Evolutionary conservation across 2,888 invertebrate genomes (phyloP).

Genomic region (Callosobruchus maculatus): DNA sequence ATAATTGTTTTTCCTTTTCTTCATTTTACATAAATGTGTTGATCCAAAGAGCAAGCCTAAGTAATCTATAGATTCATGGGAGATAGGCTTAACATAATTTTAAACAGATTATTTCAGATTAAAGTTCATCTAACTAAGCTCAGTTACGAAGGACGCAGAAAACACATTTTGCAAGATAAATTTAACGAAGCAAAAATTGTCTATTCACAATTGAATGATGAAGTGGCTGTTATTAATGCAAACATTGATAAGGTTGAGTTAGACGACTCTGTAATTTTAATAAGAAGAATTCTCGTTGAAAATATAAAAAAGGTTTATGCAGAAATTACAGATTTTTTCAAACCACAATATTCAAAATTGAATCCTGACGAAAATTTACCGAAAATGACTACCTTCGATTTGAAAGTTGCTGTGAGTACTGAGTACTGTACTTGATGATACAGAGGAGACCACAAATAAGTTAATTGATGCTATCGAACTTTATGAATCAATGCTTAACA

Average conservation of each 20-base stretch:
- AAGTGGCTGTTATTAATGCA: background rate
- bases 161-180: background rate
- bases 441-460: slow-evolving; percentile 20
- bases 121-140: background rate
- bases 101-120: background rate
- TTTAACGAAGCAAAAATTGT: background rate
- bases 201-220: background rate
- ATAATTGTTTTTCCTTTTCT: background rate
- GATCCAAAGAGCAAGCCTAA: no score
- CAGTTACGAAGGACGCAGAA: background rate
- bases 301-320: background rate
- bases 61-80: background rate
- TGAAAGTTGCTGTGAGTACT: slow-evolving; percentile 19
- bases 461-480: slow-evolving; percentile 25
- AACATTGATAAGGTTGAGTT: background rate
- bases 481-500: slow-evolving; percentile 19
- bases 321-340: background rate
- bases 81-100: background rate
- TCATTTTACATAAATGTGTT: background rate
- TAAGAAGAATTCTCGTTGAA: background rate
- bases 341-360: no score
- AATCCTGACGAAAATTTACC: background rate
- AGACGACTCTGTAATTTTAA: background rate
- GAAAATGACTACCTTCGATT: slow-evolving; percentile 17
- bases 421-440: slow-evolving; percentile 18